Percentiles rank a stretch among this genome's conserved stretches.
These are phyloP conservation scores for Pundamilia nyererei DNA, from an alignment of 2,113 vertebrate species.

Conservation along the genomic window DNA sequence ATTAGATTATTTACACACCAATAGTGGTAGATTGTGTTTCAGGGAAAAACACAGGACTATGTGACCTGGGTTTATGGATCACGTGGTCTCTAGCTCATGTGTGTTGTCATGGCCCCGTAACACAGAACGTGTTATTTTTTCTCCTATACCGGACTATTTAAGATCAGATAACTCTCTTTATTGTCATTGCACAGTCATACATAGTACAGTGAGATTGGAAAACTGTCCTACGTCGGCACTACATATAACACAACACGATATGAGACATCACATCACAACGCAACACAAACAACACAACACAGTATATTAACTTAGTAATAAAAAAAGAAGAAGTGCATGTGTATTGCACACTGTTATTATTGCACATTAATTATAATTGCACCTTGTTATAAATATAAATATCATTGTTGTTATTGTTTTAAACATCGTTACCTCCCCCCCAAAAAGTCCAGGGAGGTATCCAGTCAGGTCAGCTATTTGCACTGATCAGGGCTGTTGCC, in stretches of 20 bases:
- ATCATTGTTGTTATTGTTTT: neutral
- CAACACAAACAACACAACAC: neutral
- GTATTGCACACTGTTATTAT: rapidly evolving
- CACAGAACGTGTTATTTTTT: neutral
- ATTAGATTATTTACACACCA: slow-evolving; percentile 44
- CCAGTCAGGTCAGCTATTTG: rapidly evolving
- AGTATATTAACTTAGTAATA: neutral
- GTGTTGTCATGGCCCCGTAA: neutral
- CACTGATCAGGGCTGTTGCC: rapidly evolving
- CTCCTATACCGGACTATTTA: neutral
- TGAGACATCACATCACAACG: neutral
- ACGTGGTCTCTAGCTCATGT: neutral
- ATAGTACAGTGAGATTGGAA: neutral
- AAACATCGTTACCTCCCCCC: rapidly evolving
- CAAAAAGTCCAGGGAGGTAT: neutral
- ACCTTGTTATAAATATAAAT: neutral
- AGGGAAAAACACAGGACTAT: neutral
- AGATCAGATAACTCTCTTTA: neutral
- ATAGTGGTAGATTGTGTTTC: slow-evolving; percentile 19
- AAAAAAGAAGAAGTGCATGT: rapidly evolving
- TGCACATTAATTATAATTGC: neutral
- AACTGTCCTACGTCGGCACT: neutral
- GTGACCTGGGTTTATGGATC: neutral
- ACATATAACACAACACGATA: neutral
- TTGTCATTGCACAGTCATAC: neutral